Percentiles rank a stretch among this genome's conserved stretches.
Evolutionary conservation across 2,888 invertebrate genomes (phyloP).

Genomic region (Kryphioiulus occultus): DNA sequence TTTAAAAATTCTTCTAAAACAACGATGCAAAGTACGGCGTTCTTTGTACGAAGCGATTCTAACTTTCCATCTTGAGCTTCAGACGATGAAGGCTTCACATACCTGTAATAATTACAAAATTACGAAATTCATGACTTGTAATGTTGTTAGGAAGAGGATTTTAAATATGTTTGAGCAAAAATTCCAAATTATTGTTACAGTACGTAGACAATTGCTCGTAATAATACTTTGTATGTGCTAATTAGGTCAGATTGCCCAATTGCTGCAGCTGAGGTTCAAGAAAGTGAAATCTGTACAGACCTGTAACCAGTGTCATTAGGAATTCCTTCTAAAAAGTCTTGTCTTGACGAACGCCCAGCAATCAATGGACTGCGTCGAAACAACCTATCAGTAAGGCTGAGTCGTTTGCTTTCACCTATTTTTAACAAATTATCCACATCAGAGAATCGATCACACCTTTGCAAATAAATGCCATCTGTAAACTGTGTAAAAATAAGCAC

Average conservation of each 20-base stretch:
- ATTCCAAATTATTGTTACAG: too few relatives aligned
- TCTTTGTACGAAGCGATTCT: slow-evolving; percentile 60
- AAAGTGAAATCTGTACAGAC: slow-evolving; percentile 54
- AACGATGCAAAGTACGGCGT: slow-evolving; percentile 78
- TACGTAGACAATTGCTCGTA: too few relatives aligned
- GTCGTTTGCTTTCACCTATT: slow-evolving; percentile 72
- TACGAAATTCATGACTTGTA: background rate
- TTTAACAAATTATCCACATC: background rate
- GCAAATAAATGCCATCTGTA: background rate
- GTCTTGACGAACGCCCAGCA: slow-evolving; percentile 46
- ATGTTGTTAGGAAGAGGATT: background rate
- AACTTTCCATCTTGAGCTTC: slow-evolving; percentile 56
- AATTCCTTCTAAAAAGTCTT: slow-evolving; percentile 55
- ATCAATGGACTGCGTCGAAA: slow-evolving; percentile 67
- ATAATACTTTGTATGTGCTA: too few relatives aligned
- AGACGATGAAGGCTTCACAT: slow-evolving; percentile 55
- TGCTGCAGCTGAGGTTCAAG: background rate
- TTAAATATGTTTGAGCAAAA: too few relatives aligned
- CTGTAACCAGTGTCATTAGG: slow-evolving; percentile 59
- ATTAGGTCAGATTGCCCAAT: too few relatives aligned
- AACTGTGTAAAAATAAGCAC: background rate
- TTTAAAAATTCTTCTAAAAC: slow-evolving; percentile 94
- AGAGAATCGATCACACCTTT: background rate
- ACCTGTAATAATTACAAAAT: slow-evolving; percentile 52
- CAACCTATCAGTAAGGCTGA: slow-evolving; percentile 75